phyloP scores from a whole-genome alignment of 2,888 invertebrate species.

The Stenodera caucasica region DNA sequence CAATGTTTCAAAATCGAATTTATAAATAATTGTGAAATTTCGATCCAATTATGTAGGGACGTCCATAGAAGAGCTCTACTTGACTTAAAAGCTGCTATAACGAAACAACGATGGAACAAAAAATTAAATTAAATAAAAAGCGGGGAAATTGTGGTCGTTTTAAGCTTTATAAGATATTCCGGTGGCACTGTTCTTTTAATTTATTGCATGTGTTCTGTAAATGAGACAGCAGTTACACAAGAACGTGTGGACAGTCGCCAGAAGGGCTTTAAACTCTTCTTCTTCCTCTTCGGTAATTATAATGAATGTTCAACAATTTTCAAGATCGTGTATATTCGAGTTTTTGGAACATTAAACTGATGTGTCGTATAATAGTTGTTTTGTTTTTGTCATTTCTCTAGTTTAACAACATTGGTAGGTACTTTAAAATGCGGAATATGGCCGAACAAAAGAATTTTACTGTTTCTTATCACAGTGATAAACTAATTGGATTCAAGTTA shows the following conservation, averaged over 20 bases:
- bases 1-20: slow-evolving; percentile 8
- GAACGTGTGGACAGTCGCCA: slow-evolving; percentile 54
- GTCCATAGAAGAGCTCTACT: too few relatives aligned
- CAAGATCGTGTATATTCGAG: slow-evolving; percentile 22
- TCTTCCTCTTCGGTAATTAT: slow-evolving; percentile 42
- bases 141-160: slow-evolving; percentile 15
- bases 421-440: too few relatives aligned
- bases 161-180: slow-evolving; percentile 49
- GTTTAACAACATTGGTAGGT: too few relatives aligned
- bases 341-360: slow-evolving; percentile 21
- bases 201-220: slow-evolving; percentile 51
- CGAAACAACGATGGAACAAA: too few relatives aligned
- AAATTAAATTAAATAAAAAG: too few relatives aligned
- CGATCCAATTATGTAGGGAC: too few relatives aligned
- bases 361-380: not conserved
- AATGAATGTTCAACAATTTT: slow-evolving; percentile 45
- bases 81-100: not conserved
- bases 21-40: too few relatives aligned
- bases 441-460: too few relatives aligned
- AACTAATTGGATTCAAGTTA: not conserved
- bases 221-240: slow-evolving; percentile 51
- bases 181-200: slow-evolving; percentile 44
- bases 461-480: too few relatives aligned
- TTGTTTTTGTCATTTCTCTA: too few relatives aligned
- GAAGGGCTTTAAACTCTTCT: slow-evolving; percentile 46